Conservation (phyloP, 2,888 invertebrate genomes). For the Polydrusus cervinus region DNA sequence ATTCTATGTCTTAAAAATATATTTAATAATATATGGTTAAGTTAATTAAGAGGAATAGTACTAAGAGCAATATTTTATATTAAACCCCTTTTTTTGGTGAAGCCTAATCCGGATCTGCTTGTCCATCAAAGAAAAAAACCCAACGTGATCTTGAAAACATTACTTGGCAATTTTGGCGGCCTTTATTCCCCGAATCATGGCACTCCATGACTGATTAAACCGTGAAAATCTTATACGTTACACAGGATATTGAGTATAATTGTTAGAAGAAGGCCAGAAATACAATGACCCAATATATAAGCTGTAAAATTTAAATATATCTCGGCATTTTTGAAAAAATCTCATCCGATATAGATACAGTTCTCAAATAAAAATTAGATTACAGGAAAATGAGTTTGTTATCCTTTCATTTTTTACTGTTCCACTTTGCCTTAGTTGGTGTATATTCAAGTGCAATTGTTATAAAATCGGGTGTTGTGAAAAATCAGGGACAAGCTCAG, state of each 20-base stretch:
- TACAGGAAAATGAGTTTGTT: constrained; percentile 25
- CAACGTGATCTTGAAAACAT: constrained; percentile 41
- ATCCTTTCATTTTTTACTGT: constrained; percentile 37
- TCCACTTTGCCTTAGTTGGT: constrained; percentile 20
- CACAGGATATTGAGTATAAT: constrained; percentile 52
- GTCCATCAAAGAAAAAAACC: constrained; percentile 37
- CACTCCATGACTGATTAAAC: constrained; percentile 50
- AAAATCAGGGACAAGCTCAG: constrained; percentile 55
- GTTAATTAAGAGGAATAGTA: too few relatives aligned
- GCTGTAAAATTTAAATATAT: constrained; percentile 39
- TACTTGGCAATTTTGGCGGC: constrained; percentile 49
- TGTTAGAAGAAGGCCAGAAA: constrained; percentile 54
- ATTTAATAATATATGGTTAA: too few relatives aligned
- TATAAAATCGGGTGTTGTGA: constrained; percentile 54
- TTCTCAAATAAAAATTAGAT: background rate
- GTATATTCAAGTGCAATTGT: constrained; percentile 41
- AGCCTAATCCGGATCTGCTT: constrained; percentile 23
- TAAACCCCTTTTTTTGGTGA: background rate
- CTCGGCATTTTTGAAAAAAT: constrained; percentile 40
- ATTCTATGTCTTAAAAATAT: too few relatives aligned
- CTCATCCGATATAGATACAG: constrained; percentile 3
- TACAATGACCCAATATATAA: constrained; percentile 53
- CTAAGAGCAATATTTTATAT: background rate
- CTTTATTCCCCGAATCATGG: constrained; percentile 46
- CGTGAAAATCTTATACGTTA: constrained; percentile 50